Base-by-base conservation (phyloP, 2,113 vertebrate genomes). In the Synodontis membranacea region DNA sequence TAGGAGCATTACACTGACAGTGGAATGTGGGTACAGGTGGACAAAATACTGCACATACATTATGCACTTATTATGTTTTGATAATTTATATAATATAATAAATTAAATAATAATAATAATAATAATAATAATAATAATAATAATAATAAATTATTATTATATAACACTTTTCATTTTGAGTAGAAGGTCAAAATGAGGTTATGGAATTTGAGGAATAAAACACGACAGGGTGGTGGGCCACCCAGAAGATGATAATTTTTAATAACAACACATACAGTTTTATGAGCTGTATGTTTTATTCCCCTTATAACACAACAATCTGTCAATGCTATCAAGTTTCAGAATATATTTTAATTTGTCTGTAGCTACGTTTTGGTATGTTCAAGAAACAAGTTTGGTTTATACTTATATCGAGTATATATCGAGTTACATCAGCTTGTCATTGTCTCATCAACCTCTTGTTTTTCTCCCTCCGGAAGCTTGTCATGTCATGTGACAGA, bases 21-120 rank as follows among this genome's bases (percentile, higher is more conserved):
- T 94, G 3, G 23, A 88, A 88, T 89, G 94, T 95, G 84, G 91
- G 93, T 92, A 58, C 48, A 78, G 3, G 62, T 64, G 1, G 10
- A 78, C 62, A 80, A 37, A 64, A 48, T 44, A 54, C 25, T 19
- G 25, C 8, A 64, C 6, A 64, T 64, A 31, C 4, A 52, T 56
- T 31, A 37, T 75, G 39, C 54, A 31, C 86, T 50, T 83, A 83
- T 64, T 62, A 81, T 54, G 17, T 44, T 80, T 42, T 70, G 15
- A 68, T 4, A 34, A 37, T 72, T 42, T 12, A 72, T 72, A 68
- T 19, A 68, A n/a, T n/a, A n/a, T n/a, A n/a, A n/a, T n/a, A n/a
- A n/a, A n/a, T n/a, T n/a, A n/a, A 25, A 19, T 58, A 58, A 58
- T 58, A 58, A 58, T 52, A 52, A 52, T 56, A 66, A 34, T 66